phyloP scores from a whole-genome alignment of 30 jellyfish, hydroid and myxozoan species.

The Sanderia malayensis region DNA sequence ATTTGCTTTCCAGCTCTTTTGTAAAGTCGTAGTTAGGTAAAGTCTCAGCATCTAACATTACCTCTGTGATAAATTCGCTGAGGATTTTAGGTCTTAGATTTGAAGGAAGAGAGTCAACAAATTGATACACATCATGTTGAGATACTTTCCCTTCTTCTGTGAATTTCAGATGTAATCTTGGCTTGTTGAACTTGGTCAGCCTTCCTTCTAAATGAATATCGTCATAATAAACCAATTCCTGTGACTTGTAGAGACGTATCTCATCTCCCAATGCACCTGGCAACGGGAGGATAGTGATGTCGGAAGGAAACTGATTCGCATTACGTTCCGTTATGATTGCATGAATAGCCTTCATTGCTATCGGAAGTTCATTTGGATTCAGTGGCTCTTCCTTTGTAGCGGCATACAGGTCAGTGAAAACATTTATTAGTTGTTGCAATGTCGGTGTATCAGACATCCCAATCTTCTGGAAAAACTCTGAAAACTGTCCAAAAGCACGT shows the following conservation, averaged over 20 bases:
- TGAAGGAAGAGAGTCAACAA: conserved; percentile 32
- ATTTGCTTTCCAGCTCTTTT: conserved; percentile 19
- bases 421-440: conserved; percentile 9
- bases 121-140: neutral
- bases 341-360: conserved; percentile 3
- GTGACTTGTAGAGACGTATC: conserved; percentile 15
- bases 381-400: neutral
- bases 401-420: conserved; percentile 19
- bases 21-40: conserved; percentile 46
- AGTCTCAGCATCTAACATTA: conserved; percentile 1
- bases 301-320: conserved; percentile 4
- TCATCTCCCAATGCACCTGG: conserved; percentile 47
- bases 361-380: conserved; percentile 45
- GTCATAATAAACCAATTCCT: conserved; percentile 35
- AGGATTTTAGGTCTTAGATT: conserved; percentile 32
- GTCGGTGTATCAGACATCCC: conserved; percentile 52
- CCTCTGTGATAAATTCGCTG: conserved; percentile 43
- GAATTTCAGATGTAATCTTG: conserved; percentile 15
- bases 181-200: conserved; percentile 25
- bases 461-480: conserved; percentile 17
- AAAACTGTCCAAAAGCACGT: conserved; percentile 20
- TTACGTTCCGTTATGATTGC: conserved; percentile 9
- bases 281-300: conserved; percentile 13
- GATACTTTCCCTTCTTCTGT: too few species aligned
- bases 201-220: conserved; percentile 48